phyloP scores from a whole-genome alignment of 2,113 vertebrate genomes.

The Scartelaos histophorus region DNA sequence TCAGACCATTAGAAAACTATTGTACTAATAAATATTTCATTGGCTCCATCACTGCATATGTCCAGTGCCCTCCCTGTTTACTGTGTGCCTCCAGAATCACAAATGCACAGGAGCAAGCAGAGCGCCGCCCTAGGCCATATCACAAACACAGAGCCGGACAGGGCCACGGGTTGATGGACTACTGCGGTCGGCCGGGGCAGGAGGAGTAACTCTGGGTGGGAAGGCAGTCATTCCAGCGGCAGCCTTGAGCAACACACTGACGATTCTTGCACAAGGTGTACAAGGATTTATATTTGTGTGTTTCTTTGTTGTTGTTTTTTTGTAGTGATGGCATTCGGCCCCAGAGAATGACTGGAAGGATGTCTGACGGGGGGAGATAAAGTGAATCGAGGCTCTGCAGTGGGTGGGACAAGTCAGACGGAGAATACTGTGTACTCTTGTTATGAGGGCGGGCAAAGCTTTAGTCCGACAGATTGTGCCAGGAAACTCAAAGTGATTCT shows the following conservation, averaged over 20 bases:
- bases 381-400: slow-evolving; percentile 28
- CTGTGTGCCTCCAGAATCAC: slow-evolving; percentile 36
- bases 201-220: slow-evolving; percentile 55
- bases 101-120: slow-evolving; percentile 27
- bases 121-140: slow-evolving; percentile 51
- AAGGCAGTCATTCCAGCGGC: slow-evolving; percentile 57
- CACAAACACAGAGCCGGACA: slow-evolving; percentile 48
- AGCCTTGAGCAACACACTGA: slow-evolving; percentile 50
- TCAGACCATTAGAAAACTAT: slow-evolving; percentile 33
- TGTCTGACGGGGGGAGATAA: slow-evolving; percentile 59
- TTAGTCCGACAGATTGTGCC: slow-evolving; percentile 4
- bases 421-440: slow-evolving; percentile 32
- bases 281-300: neutral
- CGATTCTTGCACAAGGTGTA: slow-evolving; percentile 8
- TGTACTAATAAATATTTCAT: slow-evolving; percentile 48
- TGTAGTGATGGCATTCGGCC: slow-evolving; percentile 39
- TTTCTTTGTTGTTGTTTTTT: slow-evolving; percentile 5
- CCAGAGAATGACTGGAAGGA: slow-evolving; percentile 38
- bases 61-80: slow-evolving; percentile 13
- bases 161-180: slow-evolving; percentile 50
- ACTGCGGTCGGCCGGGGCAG: slow-evolving; percentile 55
- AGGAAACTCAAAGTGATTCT: slow-evolving; percentile 15
- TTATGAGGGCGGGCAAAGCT: slow-evolving; percentile 15
- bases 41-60: slow-evolving; percentile 20
- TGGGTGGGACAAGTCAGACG: slow-evolving; percentile 21